Evolutionary conservation across 92 coral and sea anemone species (phyloP).

Genomic region (Paramuricea clavata): DNA sequence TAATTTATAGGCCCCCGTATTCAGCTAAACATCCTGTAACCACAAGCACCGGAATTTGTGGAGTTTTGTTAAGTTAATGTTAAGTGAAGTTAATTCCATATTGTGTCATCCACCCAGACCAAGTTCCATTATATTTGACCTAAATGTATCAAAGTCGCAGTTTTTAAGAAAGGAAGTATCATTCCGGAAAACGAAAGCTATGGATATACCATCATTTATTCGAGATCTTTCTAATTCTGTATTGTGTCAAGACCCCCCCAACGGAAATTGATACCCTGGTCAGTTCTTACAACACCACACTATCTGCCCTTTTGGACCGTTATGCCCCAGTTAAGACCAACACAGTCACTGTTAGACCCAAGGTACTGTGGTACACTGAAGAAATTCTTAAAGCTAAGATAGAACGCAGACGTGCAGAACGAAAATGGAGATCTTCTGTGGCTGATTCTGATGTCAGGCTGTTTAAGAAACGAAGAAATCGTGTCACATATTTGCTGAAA

Average conservation of each 20-base stretch:
- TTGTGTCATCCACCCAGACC: no score
- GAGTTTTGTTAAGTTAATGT: constrained; percentile 18
- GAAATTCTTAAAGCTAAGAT: no score
- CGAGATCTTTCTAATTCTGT: neutral
- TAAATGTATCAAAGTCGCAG: neutral
- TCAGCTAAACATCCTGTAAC: constrained; percentile 28
- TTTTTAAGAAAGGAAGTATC: neutral
- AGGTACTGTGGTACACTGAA: constrained; percentile 45
- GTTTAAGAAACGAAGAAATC: neutral
- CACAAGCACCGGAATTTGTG: neutral
- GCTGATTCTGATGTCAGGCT: neutral
- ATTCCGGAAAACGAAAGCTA: constrained; percentile 5
- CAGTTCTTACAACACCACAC: neutral
- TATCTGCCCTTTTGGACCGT: neutral
- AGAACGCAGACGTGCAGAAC: no score
- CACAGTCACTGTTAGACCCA: neutral
- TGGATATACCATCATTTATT: neutral
- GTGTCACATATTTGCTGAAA: neutral
- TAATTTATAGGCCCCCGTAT: constrained; percentile 59
- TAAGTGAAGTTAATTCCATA: neutral
- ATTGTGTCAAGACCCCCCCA: constrained; percentile 20
- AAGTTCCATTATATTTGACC: neutral
- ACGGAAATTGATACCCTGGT: neutral
- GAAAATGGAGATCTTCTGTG: no score
- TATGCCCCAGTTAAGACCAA: constrained; percentile 8